Percentiles rank a stretch among this genome's conserved stretches.
These are phyloP conservation scores for Zhuqinia jingwanae DNA, from an alignment of 2,888 invertebrate species.

Conservation along the genomic window DNA sequence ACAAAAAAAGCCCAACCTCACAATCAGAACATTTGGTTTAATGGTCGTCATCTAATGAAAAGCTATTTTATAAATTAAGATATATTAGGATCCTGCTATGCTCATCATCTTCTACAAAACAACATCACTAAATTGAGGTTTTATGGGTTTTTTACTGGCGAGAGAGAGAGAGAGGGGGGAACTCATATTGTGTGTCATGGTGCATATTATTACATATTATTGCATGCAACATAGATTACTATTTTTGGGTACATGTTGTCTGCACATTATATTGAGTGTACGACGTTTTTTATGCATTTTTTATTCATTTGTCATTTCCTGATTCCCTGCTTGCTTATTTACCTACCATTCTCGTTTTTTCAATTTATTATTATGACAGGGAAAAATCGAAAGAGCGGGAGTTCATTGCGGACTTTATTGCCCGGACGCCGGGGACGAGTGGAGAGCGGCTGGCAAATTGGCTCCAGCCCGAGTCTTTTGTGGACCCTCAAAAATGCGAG, in stretches of 20 bases:
- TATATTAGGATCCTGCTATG: neutral
- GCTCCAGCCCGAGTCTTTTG: constrained; percentile 95
- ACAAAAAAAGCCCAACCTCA: neutral
- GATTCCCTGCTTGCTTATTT: neutral
- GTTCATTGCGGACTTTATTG: constrained; percentile 95
- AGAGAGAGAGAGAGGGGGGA: neutral
- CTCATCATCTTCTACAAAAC: too few relatives aligned
- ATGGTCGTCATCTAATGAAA: constrained; percentile 11
- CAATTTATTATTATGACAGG: constrained; percentile 79
- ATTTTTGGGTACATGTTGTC: neutral
- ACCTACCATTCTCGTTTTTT: neutral
- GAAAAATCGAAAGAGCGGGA: constrained; percentile 93
- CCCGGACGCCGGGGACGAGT: constrained; percentile 90
- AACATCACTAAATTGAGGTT: neutral
- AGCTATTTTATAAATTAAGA: constrained; percentile 39
- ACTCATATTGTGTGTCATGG: neutral
- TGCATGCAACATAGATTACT: neutral
- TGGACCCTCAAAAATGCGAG: constrained; percentile 94
- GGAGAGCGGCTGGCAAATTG: constrained; percentile 97
- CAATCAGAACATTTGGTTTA: neutral
- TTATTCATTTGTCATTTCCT: constrained; percentile 25
- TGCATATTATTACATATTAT: neutral
- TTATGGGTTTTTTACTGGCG: constrained; percentile 2
- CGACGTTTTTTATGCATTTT: neutral
- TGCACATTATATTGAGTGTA: neutral